Evolutionary conservation across 1,140 invertebrate genomes (phyloP).

Genomic region (Drosophila ficusphila): DNA sequence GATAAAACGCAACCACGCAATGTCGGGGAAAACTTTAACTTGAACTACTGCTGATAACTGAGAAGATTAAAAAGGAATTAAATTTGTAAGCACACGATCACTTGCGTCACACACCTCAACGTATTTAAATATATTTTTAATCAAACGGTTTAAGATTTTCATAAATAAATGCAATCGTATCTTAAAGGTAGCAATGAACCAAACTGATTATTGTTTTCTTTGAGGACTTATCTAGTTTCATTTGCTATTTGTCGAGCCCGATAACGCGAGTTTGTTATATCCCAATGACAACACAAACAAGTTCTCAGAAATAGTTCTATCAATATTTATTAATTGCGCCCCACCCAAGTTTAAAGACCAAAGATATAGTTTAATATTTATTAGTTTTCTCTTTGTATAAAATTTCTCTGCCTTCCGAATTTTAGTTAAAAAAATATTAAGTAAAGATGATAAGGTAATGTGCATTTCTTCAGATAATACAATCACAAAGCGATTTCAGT

Average conservation of each 20-base stretch:
- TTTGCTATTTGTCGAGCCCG: not conserved
- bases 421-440: conserved; percentile 32
- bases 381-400: conserved; percentile 49
- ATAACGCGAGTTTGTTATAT: not conserved
- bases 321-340: not conserved
- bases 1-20: conserved; percentile 8
- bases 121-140: conserved; percentile 61
- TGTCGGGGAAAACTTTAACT: conserved; percentile 14
- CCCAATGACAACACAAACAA: not conserved
- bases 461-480: conserved; percentile 77
- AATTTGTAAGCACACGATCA: conserved; percentile 31
- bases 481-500: conserved; percentile 69
- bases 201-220: conserved; percentile 8
- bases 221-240: not conserved
- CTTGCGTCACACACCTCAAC: conserved; percentile 46
- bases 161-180: conserved; percentile 63
- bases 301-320: too few relatives aligned
- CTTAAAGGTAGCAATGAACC: conserved; percentile 65
- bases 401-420: conserved; percentile 50
- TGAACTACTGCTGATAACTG: conserved; percentile 30
- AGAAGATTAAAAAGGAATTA: conserved; percentile 24
- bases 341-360: not conserved
- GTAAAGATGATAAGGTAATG: conserved; percentile 50
- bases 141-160: conserved; percentile 53
- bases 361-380: conserved; percentile 35